Conservation (phyloP, 2,797 vertebrate species). For the Neosilurus mollespiculum region DNA sequence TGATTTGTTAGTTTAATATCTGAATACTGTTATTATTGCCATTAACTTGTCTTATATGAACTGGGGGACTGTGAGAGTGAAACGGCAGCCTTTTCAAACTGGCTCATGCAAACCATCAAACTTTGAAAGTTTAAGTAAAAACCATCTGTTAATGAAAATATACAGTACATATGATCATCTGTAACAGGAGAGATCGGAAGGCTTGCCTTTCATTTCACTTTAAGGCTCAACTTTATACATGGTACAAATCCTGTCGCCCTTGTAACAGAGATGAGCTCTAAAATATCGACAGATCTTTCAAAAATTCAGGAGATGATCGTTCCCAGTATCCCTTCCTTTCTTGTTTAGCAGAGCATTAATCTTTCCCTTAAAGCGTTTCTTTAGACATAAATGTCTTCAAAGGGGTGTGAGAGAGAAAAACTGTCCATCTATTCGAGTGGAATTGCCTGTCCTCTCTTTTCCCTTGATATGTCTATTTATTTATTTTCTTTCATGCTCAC, state of each 20-base stretch:
- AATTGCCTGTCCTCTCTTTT: slow-evolving; percentile 53
- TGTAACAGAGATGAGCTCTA: background rate
- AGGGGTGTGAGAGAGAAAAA: slow-evolving; percentile 48
- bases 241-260: background rate
- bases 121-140: too few species aligned
- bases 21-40: too few species aligned
- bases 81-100: too few species aligned
- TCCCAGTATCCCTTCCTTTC: background rate
- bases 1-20: too few species aligned
- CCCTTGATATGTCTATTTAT: slow-evolving; percentile 71
- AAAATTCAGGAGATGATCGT: background rate
- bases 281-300: background rate
- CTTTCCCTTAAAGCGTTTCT: slow-evolving; percentile 32
- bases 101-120: too few species aligned
- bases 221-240: background rate
- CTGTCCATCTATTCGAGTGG: slow-evolving; percentile 50
- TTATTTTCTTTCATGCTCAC: slow-evolving; percentile 61
- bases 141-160: too few species aligned
- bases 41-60: too few species aligned
- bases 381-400: slow-evolving; percentile 45
- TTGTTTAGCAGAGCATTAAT: slow-evolving; percentile 15
- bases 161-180: too few species aligned
- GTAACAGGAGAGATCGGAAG: too few species aligned
- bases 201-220: too few species aligned
- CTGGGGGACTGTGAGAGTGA: too few species aligned